These are phyloP conservation scores for Pteria penguin DNA, from an alignment of 2,888 invertebrate genomes.

Conservation along the genomic window DNA sequence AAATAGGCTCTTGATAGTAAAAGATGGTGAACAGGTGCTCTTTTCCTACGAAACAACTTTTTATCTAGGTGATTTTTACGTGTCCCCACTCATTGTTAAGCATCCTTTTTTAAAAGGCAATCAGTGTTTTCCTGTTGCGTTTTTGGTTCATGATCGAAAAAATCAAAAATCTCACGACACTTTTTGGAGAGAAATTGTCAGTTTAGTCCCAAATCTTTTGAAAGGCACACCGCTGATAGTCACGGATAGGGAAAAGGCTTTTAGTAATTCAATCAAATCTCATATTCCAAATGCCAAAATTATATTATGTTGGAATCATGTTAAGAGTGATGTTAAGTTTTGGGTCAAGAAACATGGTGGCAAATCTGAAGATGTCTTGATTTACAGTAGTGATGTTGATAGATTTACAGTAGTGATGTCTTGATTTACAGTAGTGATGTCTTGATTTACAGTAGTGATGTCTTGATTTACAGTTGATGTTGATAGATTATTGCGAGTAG, in stretches of 20 bases:
- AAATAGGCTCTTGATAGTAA: slow-evolving; percentile 1
- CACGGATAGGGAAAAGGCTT: slow-evolving; percentile 5
- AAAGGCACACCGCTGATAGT: slow-evolving; percentile 4
- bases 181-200: slow-evolving; percentile 12
- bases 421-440: background rate
- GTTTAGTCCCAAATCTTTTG: background rate
- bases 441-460: too few species aligned
- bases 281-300: slow-evolving; percentile 12
- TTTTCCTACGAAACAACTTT: slow-evolving; percentile 24
- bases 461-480: background rate
- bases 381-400: slow-evolving; percentile 1
- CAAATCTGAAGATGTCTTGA: background rate
- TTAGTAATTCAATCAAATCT: slow-evolving; percentile 3
- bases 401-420: too few species aligned
- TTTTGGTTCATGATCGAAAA: slow-evolving; percentile 26
- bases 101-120: slow-evolving; percentile 20
- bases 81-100: slow-evolving; percentile 16
- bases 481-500: background rate
- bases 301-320: slow-evolving; percentile 12
- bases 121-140: slow-evolving; percentile 4
- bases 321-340: background rate
- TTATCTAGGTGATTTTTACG: slow-evolving; percentile 13
- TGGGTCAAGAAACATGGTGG: slow-evolving; percentile 13
- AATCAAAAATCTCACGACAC: background rate
- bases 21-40: background rate